Base-by-base conservation (phyloP, 2,888 invertebrate genomes). In the Cryptus armator region DNA sequence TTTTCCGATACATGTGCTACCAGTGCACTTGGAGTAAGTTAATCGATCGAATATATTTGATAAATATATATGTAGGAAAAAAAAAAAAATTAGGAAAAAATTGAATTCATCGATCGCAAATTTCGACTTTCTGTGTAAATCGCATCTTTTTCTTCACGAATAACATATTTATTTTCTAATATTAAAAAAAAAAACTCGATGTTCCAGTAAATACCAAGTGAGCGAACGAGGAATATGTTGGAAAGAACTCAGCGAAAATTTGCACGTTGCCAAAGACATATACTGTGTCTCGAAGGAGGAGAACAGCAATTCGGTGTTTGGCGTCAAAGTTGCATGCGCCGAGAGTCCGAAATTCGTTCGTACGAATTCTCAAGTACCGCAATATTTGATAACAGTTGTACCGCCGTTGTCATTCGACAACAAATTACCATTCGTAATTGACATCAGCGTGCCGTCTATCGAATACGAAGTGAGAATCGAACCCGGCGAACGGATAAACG, bases 351-450 rank as follows among this genome's bases (percentile, higher is more conserved):
- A 86, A 81, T 86, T 86, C 51, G 86, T 87, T 2, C 92, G 95
- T 0, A 85, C 86, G 14, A 90, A 87, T 83, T 89, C 89, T 67
- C 92, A 89, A 83, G 96, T 97, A 67, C 97, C 97, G 0, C 97
- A 97, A 93, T 96, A 96, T 91, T 93, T 96, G 6, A 95, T 98
- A 70, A 95, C 96, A 56, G 94, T 97, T n/a, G 92, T 97, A 67
- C 97, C 97, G 0, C 97, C 97, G 0, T 94, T 97, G 24, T 95
- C 96, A 5, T 94, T 98, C 14, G 96, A 97, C 94, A 98, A 97
- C 93, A 96, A 96, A 43, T 94, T 98, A 56, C 97, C 97, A 0
- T 97, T 97, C 92, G 96, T 96, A 0, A 92, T 97, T 44, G 95
- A 96, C 90, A 94, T 96, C 5, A 94, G 94, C 88, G 94, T 95